phyloP scores from a whole-genome alignment of 1,140 invertebrate species.

The Drosophila pruinosa region DNA sequence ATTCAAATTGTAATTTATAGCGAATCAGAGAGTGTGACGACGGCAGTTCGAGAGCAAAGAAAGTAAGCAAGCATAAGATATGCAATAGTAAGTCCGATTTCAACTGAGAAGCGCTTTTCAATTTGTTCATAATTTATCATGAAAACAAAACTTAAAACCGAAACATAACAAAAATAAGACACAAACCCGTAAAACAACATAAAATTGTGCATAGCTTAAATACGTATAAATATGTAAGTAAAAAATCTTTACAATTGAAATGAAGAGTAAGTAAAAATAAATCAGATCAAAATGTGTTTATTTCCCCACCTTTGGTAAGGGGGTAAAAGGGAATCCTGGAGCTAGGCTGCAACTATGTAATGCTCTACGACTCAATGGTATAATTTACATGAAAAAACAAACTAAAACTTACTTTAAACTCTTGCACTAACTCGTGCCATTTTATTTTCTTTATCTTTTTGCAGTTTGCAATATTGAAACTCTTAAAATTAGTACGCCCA shows the following conservation, averaged over 20 bases:
- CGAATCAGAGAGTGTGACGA: slow-evolving; percentile 19
- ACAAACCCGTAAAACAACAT: slow-evolving; percentile 44
- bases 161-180: slow-evolving; percentile 22
- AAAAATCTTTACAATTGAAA: slow-evolving; percentile 75
- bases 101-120: slow-evolving; percentile 20
- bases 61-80: slow-evolving; percentile 15
- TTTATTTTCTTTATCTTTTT: slow-evolving; percentile 77
- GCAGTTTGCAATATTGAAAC: slow-evolving; percentile 80
- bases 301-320: slow-evolving; percentile 80
- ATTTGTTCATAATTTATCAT: slow-evolving; percentile 23
- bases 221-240: slow-evolving; percentile 73
- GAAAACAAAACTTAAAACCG: not conserved
- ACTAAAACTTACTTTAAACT: slow-evolving; percentile 11
- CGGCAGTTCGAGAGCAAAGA: slow-evolving; percentile 17
- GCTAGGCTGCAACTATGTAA: not conserved
- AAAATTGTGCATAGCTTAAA: slow-evolving; percentile 72
- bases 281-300: slow-evolving; percentile 69
- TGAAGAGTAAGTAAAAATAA: slow-evolving; percentile 80
- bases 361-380: no score
- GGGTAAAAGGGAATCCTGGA: slow-evolving; percentile 62
- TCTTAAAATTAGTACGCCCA: slow-evolving; percentile 50
- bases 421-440: slow-evolving; percentile 70
- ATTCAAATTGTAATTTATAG: slow-evolving; percentile 50
- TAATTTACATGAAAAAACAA: slow-evolving; percentile 10
- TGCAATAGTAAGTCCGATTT: slow-evolving; percentile 29